Base-by-base conservation (phyloP, 1,140 invertebrate species). In the Chymomyza costata region DNA sequence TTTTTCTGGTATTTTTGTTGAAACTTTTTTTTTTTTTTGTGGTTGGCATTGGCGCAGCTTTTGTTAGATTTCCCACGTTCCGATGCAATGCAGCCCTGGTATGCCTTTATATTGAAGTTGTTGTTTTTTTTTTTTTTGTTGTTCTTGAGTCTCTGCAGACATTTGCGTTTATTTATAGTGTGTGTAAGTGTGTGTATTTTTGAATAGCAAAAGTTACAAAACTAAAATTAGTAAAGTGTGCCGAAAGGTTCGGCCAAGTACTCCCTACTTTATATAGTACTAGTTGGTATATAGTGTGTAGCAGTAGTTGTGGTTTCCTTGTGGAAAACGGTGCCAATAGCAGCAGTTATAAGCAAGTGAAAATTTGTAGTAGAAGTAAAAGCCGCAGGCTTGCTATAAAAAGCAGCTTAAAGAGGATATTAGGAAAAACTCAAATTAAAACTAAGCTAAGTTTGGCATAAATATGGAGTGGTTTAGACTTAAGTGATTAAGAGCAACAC, bases 51-150 rank as follows among this genome's bases (percentile, higher is more conserved):
- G 66, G 54, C 58, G 31, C 59, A 47, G 56, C 52, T 63, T 78
- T 80, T 78, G 63, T 63, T 64, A 78, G 59, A 80, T 71, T 80
- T 73, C 54, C 67, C 71, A 78, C 67, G 67, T 80, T 67, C 57
- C 73, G 61, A 48, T 52, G 53, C 32, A 32, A 43, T 54, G 21
- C 44, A 38, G 18, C 21, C 30, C 32, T n/a, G n/a, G n/a, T n/a
- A n/a, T n/a, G n/a, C n/a, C n/a, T n/a, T n/a, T n/a, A n/a, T n/a
- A n/a, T 25, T 30, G 43, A 19, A 11, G 37, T 44, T 21, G 21
- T 35, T 30, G 37, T 35, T 35, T 11, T 47, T 63, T 32, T 17
- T 19, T 15, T 30, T 48, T 18, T 35, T 56, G 55, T 52, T 64
- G 21, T 50, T 25, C 32, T 37, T 47, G 19, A 43, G 53, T 73